Base-by-base conservation (phyloP, 2,797 vertebrate species). In the Enteromius afrohamiltoni region DNA sequence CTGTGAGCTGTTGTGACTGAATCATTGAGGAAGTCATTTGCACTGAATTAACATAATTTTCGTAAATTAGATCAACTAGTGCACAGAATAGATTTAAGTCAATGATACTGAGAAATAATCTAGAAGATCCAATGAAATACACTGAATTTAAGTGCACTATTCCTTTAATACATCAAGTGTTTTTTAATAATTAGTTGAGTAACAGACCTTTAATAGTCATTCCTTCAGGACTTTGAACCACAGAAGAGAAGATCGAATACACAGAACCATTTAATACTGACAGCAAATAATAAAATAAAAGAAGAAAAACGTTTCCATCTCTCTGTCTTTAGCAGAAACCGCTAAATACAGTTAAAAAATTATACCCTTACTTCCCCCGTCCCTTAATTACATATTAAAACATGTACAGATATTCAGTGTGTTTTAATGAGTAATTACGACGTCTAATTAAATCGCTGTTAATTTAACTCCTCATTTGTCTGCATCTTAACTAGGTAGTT, bases 281-380 rank as follows among this genome's bases (percentile, higher is more conserved):
- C 67, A 82, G 73, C 51, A 82, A 37, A 77, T 31, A 82, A n/a
- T 71, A 10, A 62, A 60, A 49, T 77, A 62, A 68, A 1, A 51
- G 9, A 49, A 55, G 47, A 16, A 68, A 9, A 29, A 47, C 6
- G 0, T 77, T 77, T 68, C 49, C 60, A 64, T 31, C 42, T 53
- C 19, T 37, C 60, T 8, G 42, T 65, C 58, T 34, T 19, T 34
- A 6, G 26, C 58, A 31, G 6, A 73, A 71, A 81, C 68, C 51
- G 77, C 78, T 51, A 77, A 82, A 71, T 64, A 23, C 80, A 47
- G 68, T 23, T n/a, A 40, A 64, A 85, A 34, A 60, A 77, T 64
- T 29, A 62, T 34, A 85, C 64, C 29, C 21, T 26, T 11, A 40
- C 60, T 45, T 51, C 23, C 58, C 68, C 3, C 3, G 1, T 49